Evolutionary conservation across 2,113 vertebrate species (phyloP).

Genomic region (Proteles cristata): DNA sequence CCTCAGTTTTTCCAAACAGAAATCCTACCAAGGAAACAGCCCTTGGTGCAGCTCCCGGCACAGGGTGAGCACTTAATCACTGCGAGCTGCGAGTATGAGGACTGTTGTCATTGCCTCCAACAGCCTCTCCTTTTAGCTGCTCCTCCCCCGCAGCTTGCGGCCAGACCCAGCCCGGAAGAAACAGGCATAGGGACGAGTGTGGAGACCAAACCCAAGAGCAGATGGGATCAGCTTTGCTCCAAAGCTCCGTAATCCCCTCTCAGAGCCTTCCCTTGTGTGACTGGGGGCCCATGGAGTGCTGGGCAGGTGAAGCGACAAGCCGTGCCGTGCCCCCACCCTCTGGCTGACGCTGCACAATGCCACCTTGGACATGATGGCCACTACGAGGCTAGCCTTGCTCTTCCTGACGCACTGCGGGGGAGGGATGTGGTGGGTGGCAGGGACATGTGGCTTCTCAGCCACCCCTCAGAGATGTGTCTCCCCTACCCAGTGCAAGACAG

Average conservation of each 20-base stretch:
- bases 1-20: background rate
- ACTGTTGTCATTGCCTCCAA: accelerated
- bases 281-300: background rate
- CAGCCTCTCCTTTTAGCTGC: background rate
- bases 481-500: background rate
- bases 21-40: background rate
- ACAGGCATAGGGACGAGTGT: accelerated
- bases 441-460: accelerated
- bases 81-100: background rate
- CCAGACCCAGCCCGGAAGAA: background rate
- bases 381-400: background rate
- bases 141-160: background rate
- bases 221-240: background rate
- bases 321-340: background rate
- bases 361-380: background rate
- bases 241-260: background rate
- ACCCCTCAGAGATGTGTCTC: background rate
- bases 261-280: background rate
- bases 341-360: background rate
- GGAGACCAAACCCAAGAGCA: background rate
- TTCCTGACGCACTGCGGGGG: accelerated
- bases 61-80: background rate
- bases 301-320: background rate
- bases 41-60: background rate
- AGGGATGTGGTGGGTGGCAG: accelerated